Evolutionary conservation across 2,888 invertebrate genomes (phyloP), one percentile per base, ranked within the genome.

Genomic region (Chouioia cunea): DNA sequence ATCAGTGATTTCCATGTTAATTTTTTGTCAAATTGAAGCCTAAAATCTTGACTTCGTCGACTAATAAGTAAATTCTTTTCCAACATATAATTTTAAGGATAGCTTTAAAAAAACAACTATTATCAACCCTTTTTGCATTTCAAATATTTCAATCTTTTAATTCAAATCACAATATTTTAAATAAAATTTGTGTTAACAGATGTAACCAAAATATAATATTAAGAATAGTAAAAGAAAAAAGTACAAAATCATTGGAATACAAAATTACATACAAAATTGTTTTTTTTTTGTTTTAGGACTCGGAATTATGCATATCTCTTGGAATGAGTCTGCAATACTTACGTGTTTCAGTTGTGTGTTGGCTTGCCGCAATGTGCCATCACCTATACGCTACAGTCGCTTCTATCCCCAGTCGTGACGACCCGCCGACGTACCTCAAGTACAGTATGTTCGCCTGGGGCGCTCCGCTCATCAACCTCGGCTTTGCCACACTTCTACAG

Each of bases 381-480:
- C 90, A 91, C 80, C 87, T 91, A 81, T 89, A 90, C 82, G 86
- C 87, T 52, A 84, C 83, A 15, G 83, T 85, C 1, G 83, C 84
- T 18, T 83, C 85, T 47, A 76, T 85, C 48, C 84, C 84, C 2
- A 79, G 81, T 8, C 77, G 84, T 15, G 84, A 85, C 75, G 84
- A 86, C 73, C 81, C 83, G 3, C 85, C 85, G 52, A 83, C 85
- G 43, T 87, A 84, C 82, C 84, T 83, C 78, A 88, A 88, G 78
- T 89, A 89, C 82, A 90, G 90, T 50, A 75, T 90, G 43, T 89
- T 91, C 77, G 91, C 90, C 16, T 92, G 91, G 91, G 91, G 91
- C 46, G 79, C 88, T 16, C 92, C 92, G 0, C 86, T 88, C 4
- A 73, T 89, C 63, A 87, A 90, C 64, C 86, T 90, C 15, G 86